Evolutionary conservation across 2,888 invertebrate species (phyloP), one percentile per base, ranked within the genome.

Genomic region (Aphodius granarius): DNA sequence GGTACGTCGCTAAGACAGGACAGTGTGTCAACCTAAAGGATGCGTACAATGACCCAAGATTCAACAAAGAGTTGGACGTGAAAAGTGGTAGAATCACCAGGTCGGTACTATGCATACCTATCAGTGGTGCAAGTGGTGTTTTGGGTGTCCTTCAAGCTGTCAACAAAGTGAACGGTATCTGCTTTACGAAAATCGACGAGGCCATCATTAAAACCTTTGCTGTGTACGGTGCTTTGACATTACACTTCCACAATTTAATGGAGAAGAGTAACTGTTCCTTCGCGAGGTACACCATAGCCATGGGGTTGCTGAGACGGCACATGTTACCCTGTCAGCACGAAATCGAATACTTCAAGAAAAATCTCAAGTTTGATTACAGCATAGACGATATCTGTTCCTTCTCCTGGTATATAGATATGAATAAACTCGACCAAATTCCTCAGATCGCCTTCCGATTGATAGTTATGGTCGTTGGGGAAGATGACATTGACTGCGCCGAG

Each of bases 121-220:
- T 91, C 66, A 78, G 84, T 73, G 89, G 89, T 72, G 89, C 85
- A 5, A 87, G 87, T n/a, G 73, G 70, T 9, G 74, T 82, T 80
- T 19, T 82, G 90, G 91, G 91, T 71, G 88, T 91, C 0, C 89
- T 91, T 0, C 90, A 91, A 82, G 84, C 91, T 3, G 88, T 89
- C 0, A 92, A 92, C 83, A 91, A 91, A 82, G 85, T 80, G 6
- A 83, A 84, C 85, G 87, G 82, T 82, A 86, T 65, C 74, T 85
- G 89, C 1, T 92, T 91, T 81, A 86, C 87, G 63, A 65, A 79
- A 0, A 88, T 88, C 5, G 92, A 92, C 80, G 91, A 91, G 83
- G 81, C 84, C 68, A 84, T 91, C 73, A 89, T 91, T 79, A 82
- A 88, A 5, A 90, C 90, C 18, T 90, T 91, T 83, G 87, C 90